phyloP scores from a whole-genome alignment of 2,797 vertebrate species.

The Siniperca undulata region DNA sequence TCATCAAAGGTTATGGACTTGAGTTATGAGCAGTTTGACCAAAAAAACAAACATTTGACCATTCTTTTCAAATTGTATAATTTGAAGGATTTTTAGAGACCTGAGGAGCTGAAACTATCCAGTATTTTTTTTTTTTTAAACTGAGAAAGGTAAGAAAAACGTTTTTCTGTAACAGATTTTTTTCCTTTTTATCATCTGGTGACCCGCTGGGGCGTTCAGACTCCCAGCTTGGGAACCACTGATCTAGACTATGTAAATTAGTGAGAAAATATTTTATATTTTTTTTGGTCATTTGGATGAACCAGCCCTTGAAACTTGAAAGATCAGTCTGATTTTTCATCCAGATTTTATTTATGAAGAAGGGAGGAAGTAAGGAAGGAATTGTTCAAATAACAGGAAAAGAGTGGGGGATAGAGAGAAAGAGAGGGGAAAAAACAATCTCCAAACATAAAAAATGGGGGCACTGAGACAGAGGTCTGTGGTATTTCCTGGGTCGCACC shows the following conservation, averaged over 20 bases:
- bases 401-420: slow-evolving; percentile 51
- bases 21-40: neutral
- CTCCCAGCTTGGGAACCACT: neutral
- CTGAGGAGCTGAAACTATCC: neutral
- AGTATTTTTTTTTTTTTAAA: neutral
- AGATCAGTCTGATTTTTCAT: neutral
- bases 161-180: neutral
- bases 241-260: slow-evolving; percentile 11
- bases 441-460: slow-evolving; percentile 80
- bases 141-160: neutral
- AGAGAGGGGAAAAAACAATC: slow-evolving; percentile 81
- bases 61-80: neutral
- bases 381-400: slow-evolving; percentile 17
- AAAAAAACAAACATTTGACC: neutral
- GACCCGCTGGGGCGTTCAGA: neutral
- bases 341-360: neutral
- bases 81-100: neutral
- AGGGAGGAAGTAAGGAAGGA: slow-evolving; percentile 8
- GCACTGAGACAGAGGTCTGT: slow-evolving; percentile 77
- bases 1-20: neutral
- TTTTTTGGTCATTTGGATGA: neutral
- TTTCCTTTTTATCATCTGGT: neutral
- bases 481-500: slow-evolving; percentile 83
- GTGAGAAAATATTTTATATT: neutral
- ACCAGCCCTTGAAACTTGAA: neutral